Base-by-base conservation (phyloP, 2,797 vertebrate genomes). In the Channa striata region DNA sequence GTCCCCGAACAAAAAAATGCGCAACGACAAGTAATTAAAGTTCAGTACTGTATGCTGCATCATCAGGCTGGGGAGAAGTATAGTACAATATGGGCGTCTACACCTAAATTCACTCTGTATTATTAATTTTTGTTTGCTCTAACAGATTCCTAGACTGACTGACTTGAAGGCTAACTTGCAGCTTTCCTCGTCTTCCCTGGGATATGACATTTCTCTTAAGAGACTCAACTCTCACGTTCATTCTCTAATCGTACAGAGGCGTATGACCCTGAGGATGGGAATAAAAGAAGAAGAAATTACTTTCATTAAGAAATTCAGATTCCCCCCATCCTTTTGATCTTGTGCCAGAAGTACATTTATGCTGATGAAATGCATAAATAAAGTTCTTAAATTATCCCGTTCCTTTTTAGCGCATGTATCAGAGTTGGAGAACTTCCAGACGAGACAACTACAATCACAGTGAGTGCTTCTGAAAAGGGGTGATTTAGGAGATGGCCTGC, bases 221-320 rank as follows among this genome's bases (percentile, higher is more conserved):
- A 92, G 92, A 91, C 89, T 68, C 64, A 66, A 87, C 87, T 89
- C 92, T 92, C 88, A 88, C 82, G 82, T 91, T 92, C 77, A 72
- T 83, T 89, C 89, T 88, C 85, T 93, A 92, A 94, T 92, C 89
- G 87, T 82, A 92, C 88, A 87, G 93, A 94, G 92, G 91, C 90
- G 71, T 92, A 90, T 89, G 93, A 94, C 94, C 94, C 94, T 81
- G 90, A 93, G 93, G 93, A 95, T 88, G 93, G 89, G 92, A 94
- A 93, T 93, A 95, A 94, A 93, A 94, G 91, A 93, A 93, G 90
- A 89, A 93, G 88, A 93, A 94, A 94, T 92, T 87, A 94, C 94
- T 94, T 95, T 94, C 94, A 95, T 95, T 95, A 94, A 93, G 93
- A 92, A 94, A 94, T 94, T 93, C 93, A 92, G 91, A 94, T 93